Conservation (phyloP, 2,888 invertebrate genomes). For the Empis stercorea region DNA sequence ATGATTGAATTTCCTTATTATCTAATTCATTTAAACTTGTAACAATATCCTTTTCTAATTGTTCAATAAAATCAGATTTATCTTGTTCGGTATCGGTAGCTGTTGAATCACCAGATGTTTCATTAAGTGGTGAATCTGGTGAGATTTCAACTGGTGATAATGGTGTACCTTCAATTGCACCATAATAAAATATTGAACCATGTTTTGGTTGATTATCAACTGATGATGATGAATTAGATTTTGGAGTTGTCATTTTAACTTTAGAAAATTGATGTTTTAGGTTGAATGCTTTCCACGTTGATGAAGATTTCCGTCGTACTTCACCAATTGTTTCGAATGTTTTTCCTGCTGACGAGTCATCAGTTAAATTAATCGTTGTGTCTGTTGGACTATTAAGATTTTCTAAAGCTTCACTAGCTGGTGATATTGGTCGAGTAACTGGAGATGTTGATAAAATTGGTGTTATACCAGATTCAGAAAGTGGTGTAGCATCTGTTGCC, state of each 20-base stretch:
- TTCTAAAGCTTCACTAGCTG: slow-evolving; percentile 37
- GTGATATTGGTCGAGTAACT: slow-evolving; percentile 36
- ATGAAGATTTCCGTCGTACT: slow-evolving; percentile 47
- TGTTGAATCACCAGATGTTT: slow-evolving; percentile 13
- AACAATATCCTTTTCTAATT: slow-evolving; percentile 20
- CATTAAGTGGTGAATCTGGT: slow-evolving; percentile 16
- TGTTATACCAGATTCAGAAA: slow-evolving; percentile 16
- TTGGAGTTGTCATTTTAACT: slow-evolving; percentile 46
- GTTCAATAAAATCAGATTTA: slow-evolving; percentile 22
- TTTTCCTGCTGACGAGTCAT: slow-evolving; percentile 16
- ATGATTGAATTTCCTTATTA: slow-evolving; percentile 13
- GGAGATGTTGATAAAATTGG: slow-evolving; percentile 27
- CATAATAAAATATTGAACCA: slow-evolving; percentile 38
- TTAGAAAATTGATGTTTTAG: slow-evolving; percentile 69
- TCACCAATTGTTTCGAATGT: slow-evolving; percentile 34
- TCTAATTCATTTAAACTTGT: slow-evolving; percentile 17
- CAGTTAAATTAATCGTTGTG: slow-evolving; percentile 17
- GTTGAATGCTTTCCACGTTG: slow-evolving; percentile 64
- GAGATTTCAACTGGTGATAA: slow-evolving; percentile 27
- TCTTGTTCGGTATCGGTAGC: slow-evolving; percentile 21
- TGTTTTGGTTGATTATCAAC: slow-evolving; percentile 32
- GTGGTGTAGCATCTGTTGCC: not conserved
- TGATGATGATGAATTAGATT: slow-evolving; percentile 29
- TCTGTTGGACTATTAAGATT: slow-evolving; percentile 15
- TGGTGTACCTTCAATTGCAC: slow-evolving; percentile 25